These are phyloP conservation scores for Agrotis puta DNA, from an alignment of 2,888 invertebrate genomes.

Conservation along the genomic window DNA sequence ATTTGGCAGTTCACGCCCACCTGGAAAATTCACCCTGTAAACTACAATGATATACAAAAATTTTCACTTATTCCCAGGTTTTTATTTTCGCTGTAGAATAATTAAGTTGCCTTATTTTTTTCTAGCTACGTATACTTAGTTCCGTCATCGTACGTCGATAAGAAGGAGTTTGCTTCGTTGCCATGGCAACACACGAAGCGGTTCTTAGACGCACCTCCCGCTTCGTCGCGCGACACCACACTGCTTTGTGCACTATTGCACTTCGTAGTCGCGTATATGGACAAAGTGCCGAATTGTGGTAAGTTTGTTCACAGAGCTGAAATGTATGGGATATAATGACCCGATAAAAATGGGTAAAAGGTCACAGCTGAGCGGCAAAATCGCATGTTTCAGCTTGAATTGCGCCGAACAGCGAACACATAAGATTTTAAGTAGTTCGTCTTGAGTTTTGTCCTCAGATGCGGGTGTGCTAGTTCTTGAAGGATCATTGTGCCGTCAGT, in stretches of 20 bases:
- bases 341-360: background rate
- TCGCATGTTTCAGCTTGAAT: background rate
- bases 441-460: too few species aligned
- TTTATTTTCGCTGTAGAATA: constrained; percentile 7
- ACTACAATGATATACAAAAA: too few species aligned
- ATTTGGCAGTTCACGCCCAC: too few species aligned
- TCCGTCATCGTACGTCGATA: constrained; percentile 72
- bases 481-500: too few species aligned
- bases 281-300: constrained; percentile 79
- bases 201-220: constrained; percentile 92
- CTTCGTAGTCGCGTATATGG: constrained; percentile 81
- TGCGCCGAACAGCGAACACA: background rate
- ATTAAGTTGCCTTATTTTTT: constrained; percentile 16
- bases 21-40: too few species aligned
- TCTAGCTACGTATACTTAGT: constrained; percentile 86
- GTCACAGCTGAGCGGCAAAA: background rate
- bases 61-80: background rate
- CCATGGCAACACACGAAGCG: constrained; percentile 92
- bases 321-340: background rate
- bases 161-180: constrained; percentile 82
- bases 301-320: constrained; percentile 39
- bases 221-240: constrained; percentile 92
- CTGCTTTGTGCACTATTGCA: constrained; percentile 89
- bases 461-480: too few species aligned
- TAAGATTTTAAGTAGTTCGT: too few species aligned